Base-by-base conservation (phyloP, 2,888 invertebrate genomes). In the Fragum whitleyi region DNA sequence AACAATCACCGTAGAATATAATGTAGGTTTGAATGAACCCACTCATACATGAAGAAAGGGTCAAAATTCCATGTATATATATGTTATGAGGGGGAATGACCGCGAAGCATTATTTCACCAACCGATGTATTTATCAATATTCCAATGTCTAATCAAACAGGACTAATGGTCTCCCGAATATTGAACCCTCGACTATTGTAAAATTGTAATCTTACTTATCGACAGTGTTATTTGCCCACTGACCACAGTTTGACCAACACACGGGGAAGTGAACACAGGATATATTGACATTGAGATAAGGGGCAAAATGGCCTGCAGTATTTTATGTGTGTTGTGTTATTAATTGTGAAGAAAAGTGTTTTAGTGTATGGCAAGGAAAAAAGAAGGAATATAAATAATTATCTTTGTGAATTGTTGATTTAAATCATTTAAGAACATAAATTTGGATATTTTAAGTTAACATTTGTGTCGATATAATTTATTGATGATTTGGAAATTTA, bases 201-300 rank as follows among this genome's bases (percentile, higher is more conserved):
- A 57, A 28, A 11, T 57, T 28, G 28, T 57, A 57, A 57, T 57
- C 57, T 57, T 26, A 57, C 57, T 57, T 57, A 57, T 57, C 26
- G 23, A 28, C 21, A 47, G 47, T 19, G 26, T 57, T 57, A 57
- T 57, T 57, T 23, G 23, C 16, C 23, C 7, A 57, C 57, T 57
- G 57, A 57, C 57, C 57, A 57, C 57, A 23, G 28, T 7, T 14
- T 28, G 26, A 57, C 57, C 57, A n/a, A 28, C 14, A 26, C 26
- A 9, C 19, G n/a, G 14, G 14, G 2, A 57, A 23, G 28, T 28
- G 57, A 26, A 57, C 57, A 57, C 9, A 7, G 57, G 28, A 28
- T 47, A 47, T 47, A n/a, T 14, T 47, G 47, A 47, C 61, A 61
- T 29, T 61, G 61, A 19, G 61, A 61, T 29, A 61, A 29, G 61